Evolutionary conservation across 2,888 invertebrate species (phyloP).

Genomic region (Myopa tessellatipennis): DNA sequence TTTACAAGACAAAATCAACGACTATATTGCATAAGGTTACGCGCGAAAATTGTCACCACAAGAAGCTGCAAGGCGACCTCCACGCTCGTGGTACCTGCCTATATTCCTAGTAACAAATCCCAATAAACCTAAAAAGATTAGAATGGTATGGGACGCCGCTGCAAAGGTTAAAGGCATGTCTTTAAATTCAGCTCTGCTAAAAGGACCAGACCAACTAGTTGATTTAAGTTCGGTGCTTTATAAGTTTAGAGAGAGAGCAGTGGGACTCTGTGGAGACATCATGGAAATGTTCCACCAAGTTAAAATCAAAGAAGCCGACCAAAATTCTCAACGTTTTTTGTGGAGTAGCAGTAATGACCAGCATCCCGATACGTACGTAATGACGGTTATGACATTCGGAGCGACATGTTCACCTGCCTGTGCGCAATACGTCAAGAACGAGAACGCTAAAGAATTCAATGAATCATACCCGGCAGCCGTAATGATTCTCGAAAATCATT

Average conservation of each 20-base stretch:
- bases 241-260: constrained; percentile 9
- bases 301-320: not conserved
- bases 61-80: not conserved
- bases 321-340: constrained; percentile 1
- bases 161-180: constrained; percentile 50
- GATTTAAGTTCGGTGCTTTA: not conserved
- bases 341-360: not conserved
- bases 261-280: not conserved
- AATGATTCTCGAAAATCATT: constrained; percentile 41
- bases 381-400: constrained; percentile 10
- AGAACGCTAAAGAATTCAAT: not conserved
- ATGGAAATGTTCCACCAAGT: constrained; percentile 14
- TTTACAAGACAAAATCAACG: constrained; percentile 34
- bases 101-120: constrained; percentile 45
- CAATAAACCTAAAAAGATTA: constrained; percentile 50
- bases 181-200: constrained; percentile 51
- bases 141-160: constrained; percentile 58
- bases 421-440: constrained; percentile 12
- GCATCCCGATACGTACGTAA: not conserved
- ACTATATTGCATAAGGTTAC: constrained; percentile 30
- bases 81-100: constrained; percentile 40
- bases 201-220: constrained; percentile 39
- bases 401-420: not conserved
- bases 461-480: not conserved
- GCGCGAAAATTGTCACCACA: constrained; percentile 25